Evolutionary conservation across 2,797 vertebrate genomes (phyloP), one percentile per base, ranked within the genome.

Genomic region (Cynodonichthys magdalenae): DNA sequence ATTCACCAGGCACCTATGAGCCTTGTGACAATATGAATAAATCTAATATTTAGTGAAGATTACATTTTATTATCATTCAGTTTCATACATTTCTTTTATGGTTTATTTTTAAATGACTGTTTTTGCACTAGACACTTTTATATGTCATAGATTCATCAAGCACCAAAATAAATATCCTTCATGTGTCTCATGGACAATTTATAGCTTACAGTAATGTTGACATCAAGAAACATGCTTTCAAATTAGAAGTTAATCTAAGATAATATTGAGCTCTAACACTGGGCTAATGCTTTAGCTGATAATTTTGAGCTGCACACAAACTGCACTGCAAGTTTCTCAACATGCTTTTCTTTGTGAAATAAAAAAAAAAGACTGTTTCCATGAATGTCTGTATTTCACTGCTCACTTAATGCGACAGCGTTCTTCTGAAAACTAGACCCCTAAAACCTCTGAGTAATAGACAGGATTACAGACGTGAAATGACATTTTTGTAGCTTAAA

Each of bases 391-490:
- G 53, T 51, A 64, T 72, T 60, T 66, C 72, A 59, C 66, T 52
- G 63, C 76, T 69, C n/a, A 63, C 82, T 85, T 80, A 86, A 80
- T 72, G 72, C 63, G 65, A 52, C 81, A 67, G 64, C 76, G 82
- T 82, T 90, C 85, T 74, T 77, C 69, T 79, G 80, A 86, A 74
- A 89, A 82, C 74, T 56, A 75, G 80, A 87, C 82, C 85, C 39
- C 69, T 87, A 85, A 91, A 90, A 92, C 83, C 89, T 91, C 80
- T 74, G 55, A 79, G 90, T 93, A 93, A 93, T 90, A 93, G 90
- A 87, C 84, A 81, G 91, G 92, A 94, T 94, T 94, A 93, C 87
- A 86, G 70, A 90, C 82, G 61, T 80, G 77, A 92, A 93, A 90
- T 91, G 85, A 89, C 88, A 91, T 88, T 89, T 92, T 92, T 92